Evolutionary conservation across 2,797 vertebrate species (phyloP), one percentile per base, ranked within the genome.

Genomic region (Diglossa cyanea): DNA sequence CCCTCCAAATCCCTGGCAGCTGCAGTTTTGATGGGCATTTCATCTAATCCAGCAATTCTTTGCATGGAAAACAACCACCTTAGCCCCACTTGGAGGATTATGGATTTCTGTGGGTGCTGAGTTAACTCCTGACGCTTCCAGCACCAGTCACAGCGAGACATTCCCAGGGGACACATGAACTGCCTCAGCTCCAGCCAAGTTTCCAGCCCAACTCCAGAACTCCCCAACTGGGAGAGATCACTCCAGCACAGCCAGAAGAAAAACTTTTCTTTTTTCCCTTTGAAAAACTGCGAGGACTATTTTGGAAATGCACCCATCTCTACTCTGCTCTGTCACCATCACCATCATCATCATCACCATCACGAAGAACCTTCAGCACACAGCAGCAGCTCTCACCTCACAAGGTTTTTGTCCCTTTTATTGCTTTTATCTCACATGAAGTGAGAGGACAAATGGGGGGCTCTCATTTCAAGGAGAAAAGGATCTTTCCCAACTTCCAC

Each of bases 91-190:
- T 4, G 51, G 73, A 79, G 2, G 23, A 82, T 50, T 25, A 40
- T 26, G 82, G 60, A 55, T 79, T 78, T 61, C 54, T 57, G 42
- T 6, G 8, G 31, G 65, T 13, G 50, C 48, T 2, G 21, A 81
- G 62, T 31, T 54, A 66, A 51, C 45, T 60, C 42, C 4, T 0
- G 1, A 40, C 1, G 16, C 85, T 60, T 51, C 1, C 0, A 58
- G 80, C 63, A 57, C 7, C 40, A 5, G 10, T 2, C 53, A 7
- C 2, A 33, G 72, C 0, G 3, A 51, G 67, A 23, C 2, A 7
- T 31, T 4, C 28, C 73, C 53, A 33, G 14, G 17, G 26, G 11
- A 53, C 73, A 37, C 51, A 10, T 0, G 9, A 66, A 30, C 47
- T 33, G 35, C 31, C 45, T 11, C 3, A 0, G 48, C 77, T 81